A percentile compares a stretch with the other conserved stretches of the same genome.
These are phyloP conservation scores for Lasioglossum morio DNA, from an alignment of 2,888 invertebrate genomes.

Conservation along the genomic window DNA sequence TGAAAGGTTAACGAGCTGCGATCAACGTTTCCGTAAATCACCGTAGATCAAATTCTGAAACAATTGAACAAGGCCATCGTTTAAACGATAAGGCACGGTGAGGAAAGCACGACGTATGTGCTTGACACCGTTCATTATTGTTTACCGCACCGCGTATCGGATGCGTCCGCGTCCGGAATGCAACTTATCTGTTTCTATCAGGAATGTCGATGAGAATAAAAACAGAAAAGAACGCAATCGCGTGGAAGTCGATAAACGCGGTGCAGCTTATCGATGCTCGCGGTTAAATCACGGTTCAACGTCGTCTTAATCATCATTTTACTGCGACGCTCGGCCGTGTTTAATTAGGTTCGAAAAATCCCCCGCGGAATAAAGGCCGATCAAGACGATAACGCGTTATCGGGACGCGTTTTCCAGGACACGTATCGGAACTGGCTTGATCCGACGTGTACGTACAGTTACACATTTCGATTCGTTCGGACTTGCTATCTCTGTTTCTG, in stretches of 20 bases:
- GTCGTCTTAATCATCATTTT: neutral
- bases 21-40: neutral
- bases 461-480: neutral
- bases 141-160: constrained; percentile 11
- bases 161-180: constrained; percentile 19
- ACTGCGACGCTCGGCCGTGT: neutral
- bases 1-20: no score
- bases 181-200: constrained; percentile 22
- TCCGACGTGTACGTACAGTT: neutral
- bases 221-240: neutral
- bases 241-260: constrained; percentile 10
- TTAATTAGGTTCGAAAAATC: constrained; percentile 18
- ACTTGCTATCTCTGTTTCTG: neutral
- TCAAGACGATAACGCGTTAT: constrained; percentile 8
- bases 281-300: neutral
- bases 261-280: neutral
- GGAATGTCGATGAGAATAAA: neutral
- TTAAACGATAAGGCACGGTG: neutral
- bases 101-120: constrained; percentile 7
- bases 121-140: constrained; percentile 18
- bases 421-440: neutral
- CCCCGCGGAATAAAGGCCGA: neutral
- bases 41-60: neutral
- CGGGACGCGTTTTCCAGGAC: constrained; percentile 20
- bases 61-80: neutral